These are phyloP conservation scores for Gorsachius goisagi DNA, from an alignment of 2,113 vertebrate genomes.

Conservation along the genomic window DNA sequence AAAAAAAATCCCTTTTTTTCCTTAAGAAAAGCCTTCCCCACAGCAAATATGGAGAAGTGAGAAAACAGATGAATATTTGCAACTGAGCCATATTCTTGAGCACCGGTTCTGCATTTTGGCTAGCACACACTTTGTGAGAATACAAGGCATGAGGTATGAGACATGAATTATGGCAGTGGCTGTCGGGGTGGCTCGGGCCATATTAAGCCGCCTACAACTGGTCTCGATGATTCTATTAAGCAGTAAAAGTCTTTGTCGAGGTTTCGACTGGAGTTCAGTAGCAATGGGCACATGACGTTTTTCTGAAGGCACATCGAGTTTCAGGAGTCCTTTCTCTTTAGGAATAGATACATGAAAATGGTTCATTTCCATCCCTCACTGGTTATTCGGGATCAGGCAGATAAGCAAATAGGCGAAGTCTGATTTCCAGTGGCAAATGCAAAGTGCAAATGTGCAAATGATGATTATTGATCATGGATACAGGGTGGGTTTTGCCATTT, in stretches of 20 bases:
- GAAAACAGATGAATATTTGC: background rate
- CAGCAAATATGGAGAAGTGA: background rate
- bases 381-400: background rate
- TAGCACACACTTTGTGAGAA: background rate
- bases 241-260: background rate
- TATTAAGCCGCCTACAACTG: background rate
- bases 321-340: background rate
- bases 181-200: background rate
- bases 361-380: background rate
- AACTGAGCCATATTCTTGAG: background rate
- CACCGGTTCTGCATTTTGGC: background rate
- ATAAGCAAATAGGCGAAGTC: background rate
- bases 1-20: background rate
- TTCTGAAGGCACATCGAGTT: background rate
- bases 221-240: background rate
- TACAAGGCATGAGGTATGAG: background rate
- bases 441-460: background rate
- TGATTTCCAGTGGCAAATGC: background rate
- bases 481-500: background rate
- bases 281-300: background rate
- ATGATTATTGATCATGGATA: background rate
- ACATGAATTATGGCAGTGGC: background rate
- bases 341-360: background rate
- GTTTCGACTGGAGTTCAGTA: background rate
- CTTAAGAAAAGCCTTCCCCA: background rate